Evolutionary conservation across 2,888 invertebrate species (phyloP).

Genomic region (Cylindroiulus punctatus): DNA sequence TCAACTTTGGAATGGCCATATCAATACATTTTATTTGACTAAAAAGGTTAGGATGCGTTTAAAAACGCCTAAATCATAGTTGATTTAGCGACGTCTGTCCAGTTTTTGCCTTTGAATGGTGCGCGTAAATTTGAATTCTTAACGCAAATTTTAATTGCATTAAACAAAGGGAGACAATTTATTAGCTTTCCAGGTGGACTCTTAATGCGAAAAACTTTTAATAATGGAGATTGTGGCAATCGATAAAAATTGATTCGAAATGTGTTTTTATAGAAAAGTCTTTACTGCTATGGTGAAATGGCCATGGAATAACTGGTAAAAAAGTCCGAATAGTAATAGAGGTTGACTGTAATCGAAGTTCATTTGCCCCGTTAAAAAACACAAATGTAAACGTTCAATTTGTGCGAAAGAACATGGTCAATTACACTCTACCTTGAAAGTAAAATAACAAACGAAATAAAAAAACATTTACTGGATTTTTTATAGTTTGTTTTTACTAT

Average conservation of each 20-base stretch:
- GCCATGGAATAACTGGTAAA: conserved; percentile 4
- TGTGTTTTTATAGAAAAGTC: background rate
- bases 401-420: conserved; percentile 2
- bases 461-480: background rate
- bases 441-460: background rate
- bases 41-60: background rate
- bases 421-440: background rate
- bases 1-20: background rate
- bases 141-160: background rate
- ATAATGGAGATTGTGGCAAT: conserved; percentile 20
- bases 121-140: background rate
- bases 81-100: background rate
- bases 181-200: background rate
- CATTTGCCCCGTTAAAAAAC: conserved; percentile 16
- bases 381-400: background rate
- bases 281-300: conserved; percentile 8
- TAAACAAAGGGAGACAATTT: conserved; percentile 26
- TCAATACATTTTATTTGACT: conserved; percentile 7
- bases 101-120: background rate
- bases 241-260: conserved; percentile 39
- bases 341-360: conserved; percentile 8
- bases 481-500: too few relatives aligned
- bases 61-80: background rate
- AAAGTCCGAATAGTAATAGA: background rate
- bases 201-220: background rate